Conservation (phyloP, 2,113 vertebrate species). For the Anarrhichthys ocellatus region DNA sequence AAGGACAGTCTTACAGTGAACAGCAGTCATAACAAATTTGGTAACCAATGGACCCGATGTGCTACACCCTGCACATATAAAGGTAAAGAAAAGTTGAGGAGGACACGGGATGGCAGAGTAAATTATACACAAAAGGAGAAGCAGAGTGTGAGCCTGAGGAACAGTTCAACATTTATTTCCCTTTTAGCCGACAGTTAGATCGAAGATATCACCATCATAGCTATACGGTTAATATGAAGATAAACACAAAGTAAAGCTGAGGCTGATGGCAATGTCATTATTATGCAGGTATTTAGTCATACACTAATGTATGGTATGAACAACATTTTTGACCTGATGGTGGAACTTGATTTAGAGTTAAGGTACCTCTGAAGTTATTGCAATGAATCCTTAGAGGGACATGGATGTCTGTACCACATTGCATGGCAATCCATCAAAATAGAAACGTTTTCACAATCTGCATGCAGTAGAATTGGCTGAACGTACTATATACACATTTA, state of each 20-base stretch:
- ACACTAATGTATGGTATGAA: not conserved
- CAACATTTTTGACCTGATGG: not conserved
- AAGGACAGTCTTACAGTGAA: conserved; percentile 1
- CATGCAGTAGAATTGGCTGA: not conserved
- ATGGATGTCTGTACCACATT: not conserved
- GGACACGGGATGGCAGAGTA: not conserved
- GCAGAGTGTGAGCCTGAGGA: not conserved
- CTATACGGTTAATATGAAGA: not conserved
- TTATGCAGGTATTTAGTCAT: not conserved
- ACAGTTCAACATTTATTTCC: not conserved
- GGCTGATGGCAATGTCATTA: not conserved
- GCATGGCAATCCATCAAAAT: not conserved
- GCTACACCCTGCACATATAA: not conserved
- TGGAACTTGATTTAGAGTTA: not conserved
- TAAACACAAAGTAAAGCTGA: not conserved
- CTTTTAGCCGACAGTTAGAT: not conserved
- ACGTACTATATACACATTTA: not conserved
- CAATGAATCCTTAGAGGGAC: not conserved
- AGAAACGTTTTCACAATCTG: not conserved
- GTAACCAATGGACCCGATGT: conserved; percentile 11
- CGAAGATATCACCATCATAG: not conserved
- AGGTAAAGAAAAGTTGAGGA: not conserved
- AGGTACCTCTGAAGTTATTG: not conserved
- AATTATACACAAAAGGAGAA: not conserved
- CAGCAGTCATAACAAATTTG: conserved; percentile 24